Evolutionary conservation across 2,888 invertebrate genomes (phyloP).

Genomic region (Coronaproctus castanopsis): DNA sequence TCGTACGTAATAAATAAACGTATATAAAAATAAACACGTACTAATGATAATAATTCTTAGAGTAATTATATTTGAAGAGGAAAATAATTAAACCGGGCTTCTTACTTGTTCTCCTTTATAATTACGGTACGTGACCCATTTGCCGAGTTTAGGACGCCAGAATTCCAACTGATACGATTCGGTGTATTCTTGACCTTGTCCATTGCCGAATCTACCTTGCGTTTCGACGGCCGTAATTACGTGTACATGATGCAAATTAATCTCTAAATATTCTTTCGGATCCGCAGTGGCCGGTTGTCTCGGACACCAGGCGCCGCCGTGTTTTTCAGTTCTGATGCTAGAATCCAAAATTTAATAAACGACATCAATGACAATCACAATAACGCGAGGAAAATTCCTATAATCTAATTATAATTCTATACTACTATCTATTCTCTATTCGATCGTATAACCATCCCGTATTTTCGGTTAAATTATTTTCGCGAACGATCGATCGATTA

Average conservation of each 20-base stretch:
- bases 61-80: too few species aligned
- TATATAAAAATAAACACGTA: too few species aligned
- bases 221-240: constrained; percentile 61
- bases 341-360: too few species aligned
- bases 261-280: constrained; percentile 55
- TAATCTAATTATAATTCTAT: too few species aligned
- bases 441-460: too few species aligned
- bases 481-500: too few species aligned
- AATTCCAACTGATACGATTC: constrained; percentile 68
- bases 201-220: constrained; percentile 82
- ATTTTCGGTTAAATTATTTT: too few species aligned
- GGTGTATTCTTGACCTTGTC: constrained; percentile 69
- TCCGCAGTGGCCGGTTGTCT: constrained; percentile 56
- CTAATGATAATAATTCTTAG: too few species aligned
- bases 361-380: constrained; percentile 15
- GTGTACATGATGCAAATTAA: constrained; percentile 55
- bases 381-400: too few species aligned
- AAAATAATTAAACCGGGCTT: too few species aligned
- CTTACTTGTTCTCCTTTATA: constrained; percentile 58
- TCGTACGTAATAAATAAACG: too few species aligned
- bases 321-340: constrained; percentile 61
- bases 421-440: too few species aligned
- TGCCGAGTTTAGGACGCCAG: constrained; percentile 55
- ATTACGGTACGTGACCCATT: constrained; percentile 63
- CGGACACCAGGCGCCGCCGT: constrained; percentile 88